phyloP scores from a whole-genome alignment of 2,113 vertebrate genomes.

The Vulpes vulpes region DNA sequence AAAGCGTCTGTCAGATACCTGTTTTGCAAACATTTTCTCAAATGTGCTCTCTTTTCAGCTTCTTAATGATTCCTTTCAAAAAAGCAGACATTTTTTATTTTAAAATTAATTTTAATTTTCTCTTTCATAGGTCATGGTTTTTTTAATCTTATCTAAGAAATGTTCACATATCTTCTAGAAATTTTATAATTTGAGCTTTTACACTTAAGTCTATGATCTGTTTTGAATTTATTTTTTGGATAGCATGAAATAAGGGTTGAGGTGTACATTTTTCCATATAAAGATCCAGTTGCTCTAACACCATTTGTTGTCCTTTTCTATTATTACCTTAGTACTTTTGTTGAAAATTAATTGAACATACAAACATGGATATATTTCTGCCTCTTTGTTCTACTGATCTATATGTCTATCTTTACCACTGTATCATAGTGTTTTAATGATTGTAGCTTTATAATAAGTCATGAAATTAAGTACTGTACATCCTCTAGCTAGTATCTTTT shows the following conservation, averaged over 20 bases:
- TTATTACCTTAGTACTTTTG: too few species aligned
- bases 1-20: background rate
- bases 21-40: background rate
- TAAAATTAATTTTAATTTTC: background rate
- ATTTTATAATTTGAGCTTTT: background rate
- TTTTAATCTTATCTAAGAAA: background rate
- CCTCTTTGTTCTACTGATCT: background rate
- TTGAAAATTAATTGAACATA: too few species aligned
- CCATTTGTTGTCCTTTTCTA: too few species aligned
- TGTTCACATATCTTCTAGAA: background rate
- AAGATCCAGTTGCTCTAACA: background rate
- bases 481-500: background rate
- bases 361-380: background rate
- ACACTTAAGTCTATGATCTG: background rate
- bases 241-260: background rate
- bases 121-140: background rate
- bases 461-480: background rate
- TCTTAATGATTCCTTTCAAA: background rate
- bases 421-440: background rate
- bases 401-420: background rate
- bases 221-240: background rate
- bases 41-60: background rate
- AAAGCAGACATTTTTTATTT: background rate
- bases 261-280: background rate
- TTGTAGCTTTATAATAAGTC: background rate